Conservation (phyloP, 2,797 vertebrate species). For the Cyprinodon diabolis region DNA sequence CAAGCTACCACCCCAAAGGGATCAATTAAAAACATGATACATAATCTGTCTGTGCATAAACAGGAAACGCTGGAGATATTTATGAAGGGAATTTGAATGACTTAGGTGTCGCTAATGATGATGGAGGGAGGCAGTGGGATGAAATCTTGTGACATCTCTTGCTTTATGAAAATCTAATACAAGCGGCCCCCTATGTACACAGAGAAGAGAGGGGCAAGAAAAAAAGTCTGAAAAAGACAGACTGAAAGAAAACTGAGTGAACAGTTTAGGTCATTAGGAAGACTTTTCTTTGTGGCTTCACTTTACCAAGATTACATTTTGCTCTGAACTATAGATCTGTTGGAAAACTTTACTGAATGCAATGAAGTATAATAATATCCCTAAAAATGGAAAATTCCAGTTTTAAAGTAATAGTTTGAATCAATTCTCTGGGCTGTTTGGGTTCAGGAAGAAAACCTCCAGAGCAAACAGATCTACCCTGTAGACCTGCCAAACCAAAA, state of each 20-base stretch:
- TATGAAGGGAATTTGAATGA: background rate
- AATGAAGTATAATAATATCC: background rate
- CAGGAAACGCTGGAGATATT: constrained; percentile 11
- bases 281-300: background rate
- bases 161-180: background rate
- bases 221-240: background rate
- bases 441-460: too few relatives aligned
- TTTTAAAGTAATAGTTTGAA: background rate
- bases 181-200: background rate
- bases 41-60: constrained; percentile 67
- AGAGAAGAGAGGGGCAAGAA: background rate
- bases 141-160: constrained; percentile 1
- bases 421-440: too few relatives aligned
- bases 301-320: background rate
- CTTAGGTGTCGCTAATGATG: background rate
- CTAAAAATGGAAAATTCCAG: background rate
- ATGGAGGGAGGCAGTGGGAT: background rate
- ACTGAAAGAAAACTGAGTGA: background rate
- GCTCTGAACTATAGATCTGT: background rate
- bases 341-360: background rate
- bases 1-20: constrained; percentile 75
- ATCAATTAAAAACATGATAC: constrained; percentile 82
- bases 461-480: too few relatives aligned
- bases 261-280: background rate
- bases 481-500: too few relatives aligned